A percentile compares a stretch with the other conserved stretches of the same genome.
Conservation (phyloP, 2,113 vertebrate species). For the Hippocampus barbouri region DNA sequence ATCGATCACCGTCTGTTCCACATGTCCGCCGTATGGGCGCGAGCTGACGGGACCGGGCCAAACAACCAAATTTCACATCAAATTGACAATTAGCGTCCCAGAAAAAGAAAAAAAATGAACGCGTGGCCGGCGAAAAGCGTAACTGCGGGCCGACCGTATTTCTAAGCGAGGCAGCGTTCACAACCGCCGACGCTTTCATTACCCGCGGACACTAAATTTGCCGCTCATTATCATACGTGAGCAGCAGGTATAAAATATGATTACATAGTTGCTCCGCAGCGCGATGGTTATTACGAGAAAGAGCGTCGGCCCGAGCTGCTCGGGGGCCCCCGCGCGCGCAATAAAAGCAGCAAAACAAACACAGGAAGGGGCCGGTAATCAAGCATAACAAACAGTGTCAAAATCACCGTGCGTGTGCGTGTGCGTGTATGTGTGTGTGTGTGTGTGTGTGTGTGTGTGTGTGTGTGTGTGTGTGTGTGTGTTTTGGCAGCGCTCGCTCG, state of each 20-base stretch:
- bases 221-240: slow-evolving; percentile 14
- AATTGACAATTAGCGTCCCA: neutral
- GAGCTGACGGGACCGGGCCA: slow-evolving; percentile 20
- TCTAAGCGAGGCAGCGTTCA: slow-evolving; percentile 4
- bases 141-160: neutral
- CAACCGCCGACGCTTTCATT: slow-evolving; percentile 1
- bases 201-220: neutral
- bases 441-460: too few species aligned
- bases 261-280: slow-evolving; percentile 9
- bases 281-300: slow-evolving; percentile 17
- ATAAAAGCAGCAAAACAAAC: slow-evolving; percentile 15
- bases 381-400: slow-evolving; percentile 20
- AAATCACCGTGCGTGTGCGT: neutral
- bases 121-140: slow-evolving; percentile 9
- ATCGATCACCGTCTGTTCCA: slow-evolving; percentile 52
- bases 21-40: slow-evolving; percentile 11
- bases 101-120: neutral
- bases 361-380: slow-evolving; percentile 17
- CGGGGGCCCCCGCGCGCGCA: neutral
- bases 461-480: neutral
- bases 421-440: too few species aligned
- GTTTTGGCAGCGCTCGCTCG: neutral
- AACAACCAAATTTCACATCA: neutral
- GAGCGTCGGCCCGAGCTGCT: slow-evolving; percentile 6
- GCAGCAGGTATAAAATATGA: slow-evolving; percentile 25